Evolutionary conservation across 2,113 vertebrate genomes (phyloP), one percentile per base, ranked within the genome.

Genomic region (Gymnogyps californianus): DNA sequence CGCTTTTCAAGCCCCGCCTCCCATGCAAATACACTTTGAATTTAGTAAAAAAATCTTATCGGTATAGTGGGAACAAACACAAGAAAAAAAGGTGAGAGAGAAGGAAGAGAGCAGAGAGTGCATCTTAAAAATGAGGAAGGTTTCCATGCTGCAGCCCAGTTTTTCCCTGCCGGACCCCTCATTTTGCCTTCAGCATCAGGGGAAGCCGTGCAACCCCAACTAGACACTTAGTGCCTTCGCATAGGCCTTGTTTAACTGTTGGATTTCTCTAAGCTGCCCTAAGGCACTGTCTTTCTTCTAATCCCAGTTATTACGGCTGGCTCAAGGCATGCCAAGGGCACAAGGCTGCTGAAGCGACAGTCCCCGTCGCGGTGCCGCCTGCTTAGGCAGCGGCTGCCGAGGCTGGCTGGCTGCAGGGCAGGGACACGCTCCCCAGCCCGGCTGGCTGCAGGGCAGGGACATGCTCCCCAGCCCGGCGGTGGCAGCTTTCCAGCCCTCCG

Each of bases 401-500:
- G 70, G 36, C 47, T 36, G 3, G n/a, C 54, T 67, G 42, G 36
- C 59, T 46, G 67, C 51, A 25, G 36, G 36, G 64, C 64, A 55
- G n/a, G 64, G 29, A 69, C 9, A 7, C 0, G 1, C 52, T 79
- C 52, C 18, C 31, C 70, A 52, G 69, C n/a, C 26, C 0, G 0
- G 26, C 2, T 0, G 1, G 36, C 59, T 46, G 67, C 51, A 25
- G 36, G 36, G 64, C 64, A 55, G n/a, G 64, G 29, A 69, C 9
- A 7, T 0, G 1, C 52, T 79, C 52, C 18, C 31, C 70, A 52
- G 74, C n/a, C 26, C 0, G 0, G 26, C 2, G 0, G 1, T 5
- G 8, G 47, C 69, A 65, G 44, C 14, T 78, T 34, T 38, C 66
- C 47, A 76, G 58, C 44, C 52, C n/a, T 57, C 42, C 44, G 42